phyloP scores from a whole-genome alignment of 2,113 vertebrate genomes.

The Steatornis caripensis region DNA sequence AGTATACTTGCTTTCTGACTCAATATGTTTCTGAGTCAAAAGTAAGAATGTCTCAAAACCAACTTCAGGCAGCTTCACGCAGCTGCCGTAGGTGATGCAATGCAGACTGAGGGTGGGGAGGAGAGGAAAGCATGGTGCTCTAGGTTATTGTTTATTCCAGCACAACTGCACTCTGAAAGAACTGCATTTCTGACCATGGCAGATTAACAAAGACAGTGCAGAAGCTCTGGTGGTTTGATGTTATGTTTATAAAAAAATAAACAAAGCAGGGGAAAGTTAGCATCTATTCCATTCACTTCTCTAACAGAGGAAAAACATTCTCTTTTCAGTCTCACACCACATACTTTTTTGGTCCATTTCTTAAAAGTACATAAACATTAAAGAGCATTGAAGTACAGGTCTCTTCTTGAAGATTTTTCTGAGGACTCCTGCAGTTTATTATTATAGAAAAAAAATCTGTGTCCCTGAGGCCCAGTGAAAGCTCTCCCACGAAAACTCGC shows the following conservation, averaged over 20 bases:
- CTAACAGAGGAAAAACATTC: not conserved
- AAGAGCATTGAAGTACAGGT: not conserved
- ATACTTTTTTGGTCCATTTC: not conserved
- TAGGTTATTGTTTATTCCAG: not conserved
- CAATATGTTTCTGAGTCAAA: not conserved
- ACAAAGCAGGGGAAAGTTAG: not conserved
- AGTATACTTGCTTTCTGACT: not conserved
- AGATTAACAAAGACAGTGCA: not conserved
- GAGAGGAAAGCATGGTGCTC: not conserved
- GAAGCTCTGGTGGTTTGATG: not conserved
- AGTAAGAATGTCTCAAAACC: not conserved
- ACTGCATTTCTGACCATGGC: not conserved
- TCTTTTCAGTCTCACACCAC: not conserved
- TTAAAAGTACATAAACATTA: not conserved
- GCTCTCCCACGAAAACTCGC: not conserved
- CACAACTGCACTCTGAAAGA: accelerated
- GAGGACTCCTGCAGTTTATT: not conserved
- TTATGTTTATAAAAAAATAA: not conserved
- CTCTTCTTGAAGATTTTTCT: not conserved
- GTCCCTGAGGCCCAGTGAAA: not conserved
- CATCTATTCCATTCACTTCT: not conserved
- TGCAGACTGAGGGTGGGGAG: accelerated
- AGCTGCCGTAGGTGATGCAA: accelerated
- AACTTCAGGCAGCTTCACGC: not conserved
- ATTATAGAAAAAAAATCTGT: not conserved